Base-by-base conservation (phyloP, 2,888 invertebrate species). In the Nudaria mundana region DNA sequence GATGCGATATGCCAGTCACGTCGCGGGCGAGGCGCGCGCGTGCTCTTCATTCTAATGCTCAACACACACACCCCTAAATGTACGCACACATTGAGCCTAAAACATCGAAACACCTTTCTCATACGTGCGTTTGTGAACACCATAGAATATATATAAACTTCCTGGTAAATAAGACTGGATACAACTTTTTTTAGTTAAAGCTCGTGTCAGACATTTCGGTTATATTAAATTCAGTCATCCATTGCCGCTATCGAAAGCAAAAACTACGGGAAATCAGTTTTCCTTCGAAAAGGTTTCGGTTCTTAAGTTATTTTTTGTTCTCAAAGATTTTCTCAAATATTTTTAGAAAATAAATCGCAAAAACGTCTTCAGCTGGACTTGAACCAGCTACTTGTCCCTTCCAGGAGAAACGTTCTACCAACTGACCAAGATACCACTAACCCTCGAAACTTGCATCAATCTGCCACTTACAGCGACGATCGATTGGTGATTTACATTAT, bases 1-100 rank as follows among this genome's bases (percentile, higher is more conserved):
- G 81, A 76, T 82, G 77, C 78, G 81, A 76, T 75, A 89, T 89
- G 88, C 88, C 73, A 73, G 88, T 89, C 89, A 89, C 89, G 89
- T 88, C 70, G 63, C 77, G 76, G 81, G 81, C 80, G 74, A 81
- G 81, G 83, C 84, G 77, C 81, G 85, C 81, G 82, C 87, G 88
- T 86, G 85, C 79, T 80, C 70, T 70, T 72, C 86, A 85, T 87
- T 74, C 86, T 84, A 85, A 89, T 86, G 80, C 67, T 60, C 60
- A 76, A 76, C 81, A 71, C 84, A 82, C 80, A 80, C 76, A 74
- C 70, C 69, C 71, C 66, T 65, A 57, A 53, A 66, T 52, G 33
- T 58, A 63, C 76, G 66, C 78, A 75, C 76, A 77, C 71, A 60
- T 33, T 40, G 47, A 48, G 47, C 44, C 52, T 61, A 69, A 60